Conservation (phyloP, 2,797 vertebrate species). For the Pipistrellus nathusii region DNA sequence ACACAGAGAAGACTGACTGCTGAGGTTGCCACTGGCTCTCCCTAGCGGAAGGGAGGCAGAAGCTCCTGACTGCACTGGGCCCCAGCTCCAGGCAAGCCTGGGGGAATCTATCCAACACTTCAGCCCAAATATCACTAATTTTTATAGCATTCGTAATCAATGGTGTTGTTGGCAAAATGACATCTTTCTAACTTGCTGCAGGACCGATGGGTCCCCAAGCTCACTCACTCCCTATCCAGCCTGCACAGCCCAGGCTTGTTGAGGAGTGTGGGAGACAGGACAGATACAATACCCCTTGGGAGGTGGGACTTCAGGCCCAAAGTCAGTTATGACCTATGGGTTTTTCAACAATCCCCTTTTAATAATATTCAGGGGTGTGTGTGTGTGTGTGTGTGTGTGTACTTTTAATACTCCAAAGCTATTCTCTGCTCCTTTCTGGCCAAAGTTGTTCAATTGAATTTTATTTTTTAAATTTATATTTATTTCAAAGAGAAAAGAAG, state of each 20-base stretch:
- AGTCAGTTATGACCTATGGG: background rate
- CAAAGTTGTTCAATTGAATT: conserved; percentile 6
- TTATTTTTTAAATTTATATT: background rate
- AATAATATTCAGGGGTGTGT: background rate
- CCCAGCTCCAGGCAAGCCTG: too few species aligned
- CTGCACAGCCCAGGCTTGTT: background rate
- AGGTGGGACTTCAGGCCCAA: background rate
- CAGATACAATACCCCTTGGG: background rate
- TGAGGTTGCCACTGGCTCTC: too few species aligned
- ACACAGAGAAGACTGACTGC: too few species aligned
- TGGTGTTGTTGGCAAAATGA: conserved; percentile 77
- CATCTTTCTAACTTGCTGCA: conserved; percentile 84
- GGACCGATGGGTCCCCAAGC: conserved; percentile 77
- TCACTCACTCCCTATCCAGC: background rate
- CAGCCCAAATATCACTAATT: conserved; percentile 74
- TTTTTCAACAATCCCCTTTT: background rate
- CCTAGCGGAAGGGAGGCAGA: too few species aligned
- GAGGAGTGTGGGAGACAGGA: background rate
- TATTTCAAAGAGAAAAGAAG: too few species aligned
- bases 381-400: background rate
- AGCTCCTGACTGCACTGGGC: too few species aligned
- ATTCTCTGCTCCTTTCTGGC: background rate
- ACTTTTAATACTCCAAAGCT: background rate
- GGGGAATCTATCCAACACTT: background rate
- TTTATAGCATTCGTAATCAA: conserved; percentile 67